A percentile compares a stretch with the other conserved stretches of the same genome.
phyloP scores from a whole-genome alignment of 2,797 vertebrate species.

The Scolopax rusticola region DNA sequence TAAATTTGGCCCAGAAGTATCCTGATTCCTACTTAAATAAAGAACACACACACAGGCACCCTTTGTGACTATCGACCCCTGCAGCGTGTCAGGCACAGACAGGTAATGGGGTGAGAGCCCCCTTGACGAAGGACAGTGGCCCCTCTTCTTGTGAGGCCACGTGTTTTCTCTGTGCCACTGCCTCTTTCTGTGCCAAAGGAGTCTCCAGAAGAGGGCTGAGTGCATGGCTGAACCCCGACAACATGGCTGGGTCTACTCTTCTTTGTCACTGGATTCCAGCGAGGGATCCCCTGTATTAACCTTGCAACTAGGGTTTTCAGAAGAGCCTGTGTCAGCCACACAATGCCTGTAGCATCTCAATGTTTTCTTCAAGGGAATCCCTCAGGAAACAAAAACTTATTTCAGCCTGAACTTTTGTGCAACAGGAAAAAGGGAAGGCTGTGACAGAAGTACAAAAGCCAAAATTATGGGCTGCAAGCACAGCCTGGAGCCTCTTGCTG shows the following conservation, averaged over 20 bases:
- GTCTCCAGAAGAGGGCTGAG: background rate
- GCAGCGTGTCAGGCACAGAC: background rate
- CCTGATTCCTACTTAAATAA: background rate
- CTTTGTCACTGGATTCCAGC: background rate
- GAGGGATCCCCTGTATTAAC: background rate
- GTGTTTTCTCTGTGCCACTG: background rate
- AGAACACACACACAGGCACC: background rate
- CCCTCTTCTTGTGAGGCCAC: background rate
- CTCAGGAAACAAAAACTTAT: background rate
- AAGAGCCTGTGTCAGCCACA: background rate
- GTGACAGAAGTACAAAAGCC: background rate
- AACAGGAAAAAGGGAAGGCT: background rate
- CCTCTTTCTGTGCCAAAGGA: background rate
- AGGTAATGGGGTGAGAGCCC: background rate
- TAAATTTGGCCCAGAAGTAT: background rate
- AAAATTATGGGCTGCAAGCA: background rate
- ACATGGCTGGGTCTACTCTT: background rate
- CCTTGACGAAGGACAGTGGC: accelerated
- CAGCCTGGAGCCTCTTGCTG: background rate
- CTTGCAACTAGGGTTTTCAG: background rate
- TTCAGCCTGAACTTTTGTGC: background rate
- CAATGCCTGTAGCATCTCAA: background rate
- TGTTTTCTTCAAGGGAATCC: background rate
- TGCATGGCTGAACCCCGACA: background rate
- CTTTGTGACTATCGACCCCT: background rate